Evolutionary conservation across 1,140 invertebrate species (phyloP), one percentile per base, ranked within the genome.

Genomic region (Ericerus pela): DNA sequence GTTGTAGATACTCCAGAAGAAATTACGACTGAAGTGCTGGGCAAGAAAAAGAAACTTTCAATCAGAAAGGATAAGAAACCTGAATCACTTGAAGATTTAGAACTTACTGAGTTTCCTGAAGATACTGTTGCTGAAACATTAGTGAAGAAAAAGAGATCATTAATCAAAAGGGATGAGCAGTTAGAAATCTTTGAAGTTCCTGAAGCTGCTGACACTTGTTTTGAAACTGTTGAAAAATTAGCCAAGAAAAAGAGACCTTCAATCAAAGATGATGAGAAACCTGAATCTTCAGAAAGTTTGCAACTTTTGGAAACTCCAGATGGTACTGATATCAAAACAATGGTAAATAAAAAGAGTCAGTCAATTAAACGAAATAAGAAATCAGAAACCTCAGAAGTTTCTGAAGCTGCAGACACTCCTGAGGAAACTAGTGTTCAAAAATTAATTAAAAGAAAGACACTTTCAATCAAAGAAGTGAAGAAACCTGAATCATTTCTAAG

Each of bases 1-100:
- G 51, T 24, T 22, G 4, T 11, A 18, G 3, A 53, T 11, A 62
- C 37, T 5, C 52, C 53, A 12, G 30, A 63, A n/a, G 62, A 65
- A 41, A 37, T 51, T 37, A 41, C 38, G 14, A 41, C 53, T 11
- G 57, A 62, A 54, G 31, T 38, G 37, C 8, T n/a, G 30, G 30
- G 8, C n/a, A n/a, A 10, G 8, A 33, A 33, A 43, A 54, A 16
- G 29, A 51, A 26, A 51, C 59, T 31, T 37, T 52, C 10, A 41
- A 33, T 33, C 41, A 53, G 55, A 59, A 51, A 62, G 61, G 53
- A 56, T 59, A 16, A 29, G 20, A 2, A 51, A 28, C 33, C 31
- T 28, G 36, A 55, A 36, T 10, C 11, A 14, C 22, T 6, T 5
- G 41, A 47, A 47, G 20, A 22, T 24, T 8, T 22, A 8, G 41